phyloP scores from a whole-genome alignment of 2,888 invertebrate species.

The Corbicula japonica region DNA sequence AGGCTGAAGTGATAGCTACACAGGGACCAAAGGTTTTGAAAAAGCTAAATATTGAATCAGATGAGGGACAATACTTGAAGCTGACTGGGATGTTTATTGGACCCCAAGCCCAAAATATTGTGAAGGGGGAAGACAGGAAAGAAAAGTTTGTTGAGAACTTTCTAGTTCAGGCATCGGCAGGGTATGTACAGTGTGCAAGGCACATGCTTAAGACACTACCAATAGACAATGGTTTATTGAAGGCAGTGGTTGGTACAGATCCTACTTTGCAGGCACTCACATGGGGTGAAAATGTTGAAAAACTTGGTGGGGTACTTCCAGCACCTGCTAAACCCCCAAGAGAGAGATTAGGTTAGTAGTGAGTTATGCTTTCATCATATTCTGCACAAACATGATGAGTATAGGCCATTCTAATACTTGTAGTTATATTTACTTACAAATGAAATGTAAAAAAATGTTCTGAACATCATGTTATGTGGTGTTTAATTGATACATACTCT shows the following conservation, averaged over 20 bases:
- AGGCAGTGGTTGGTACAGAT: conserved; percentile 49
- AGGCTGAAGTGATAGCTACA: conserved; percentile 49
- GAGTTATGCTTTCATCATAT: too few species aligned
- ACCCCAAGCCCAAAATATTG: background rate
- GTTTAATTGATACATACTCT: too few species aligned
- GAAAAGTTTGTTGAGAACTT: conserved; percentile 5
- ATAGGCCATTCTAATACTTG: too few species aligned
- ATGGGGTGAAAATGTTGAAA: too few species aligned
- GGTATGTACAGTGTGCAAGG: conserved; percentile 16
- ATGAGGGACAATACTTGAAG: conserved; percentile 10
- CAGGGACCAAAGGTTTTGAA: conserved; percentile 21
- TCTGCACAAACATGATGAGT: too few species aligned
- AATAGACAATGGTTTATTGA: conserved; percentile 51
- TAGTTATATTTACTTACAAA: too few species aligned
- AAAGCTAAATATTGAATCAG: conserved; percentile 25
- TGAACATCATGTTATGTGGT: too few species aligned
- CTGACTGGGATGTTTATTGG: conserved; percentile 36
- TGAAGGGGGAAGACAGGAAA: background rate
- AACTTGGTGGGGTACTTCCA: too few species aligned
- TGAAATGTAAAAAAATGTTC: too few species aligned
- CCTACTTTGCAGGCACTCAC: too few species aligned
- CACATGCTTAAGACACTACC: conserved; percentile 60
- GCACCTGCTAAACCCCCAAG: too few species aligned
- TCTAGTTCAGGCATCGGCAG: conserved; percentile 1
- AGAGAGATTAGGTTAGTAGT: too few species aligned